These are phyloP conservation scores for Philereme vetulata DNA, from an alignment of 2,888 invertebrate species.

Conservation along the genomic window DNA sequence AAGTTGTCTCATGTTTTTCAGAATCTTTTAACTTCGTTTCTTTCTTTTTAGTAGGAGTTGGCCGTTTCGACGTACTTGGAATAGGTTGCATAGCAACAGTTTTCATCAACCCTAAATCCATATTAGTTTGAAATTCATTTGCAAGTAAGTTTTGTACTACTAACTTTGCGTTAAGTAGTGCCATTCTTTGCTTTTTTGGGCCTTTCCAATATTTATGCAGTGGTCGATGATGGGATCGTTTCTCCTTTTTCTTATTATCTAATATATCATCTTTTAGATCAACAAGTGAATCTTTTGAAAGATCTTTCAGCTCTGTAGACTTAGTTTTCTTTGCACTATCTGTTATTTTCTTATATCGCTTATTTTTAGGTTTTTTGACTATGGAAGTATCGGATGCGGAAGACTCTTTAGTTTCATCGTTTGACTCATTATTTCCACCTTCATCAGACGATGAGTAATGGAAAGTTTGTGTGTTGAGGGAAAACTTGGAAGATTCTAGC, in stretches of 20 bases:
- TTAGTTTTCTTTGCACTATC: conserved; percentile 66
- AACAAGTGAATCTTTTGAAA: conserved; percentile 74
- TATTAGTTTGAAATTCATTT: conserved; percentile 91
- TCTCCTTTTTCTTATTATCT: conserved; percentile 66
- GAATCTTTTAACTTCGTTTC: conserved; percentile 68
- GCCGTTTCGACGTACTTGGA: conserved; percentile 80
- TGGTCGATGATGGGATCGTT: conserved; percentile 21
- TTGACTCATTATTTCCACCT: conserved; percentile 70
- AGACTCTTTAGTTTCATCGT: conserved; percentile 75
- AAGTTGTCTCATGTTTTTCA: conserved; percentile 74
- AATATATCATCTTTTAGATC: conserved; percentile 72
- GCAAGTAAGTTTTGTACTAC: conserved; percentile 95
- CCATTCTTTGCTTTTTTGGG: conserved; percentile 93
- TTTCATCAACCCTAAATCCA: conserved; percentile 84
- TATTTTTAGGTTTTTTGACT: conserved; percentile 68
- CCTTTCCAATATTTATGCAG: conserved; percentile 89
- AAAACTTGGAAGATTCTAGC: conserved; percentile 72
- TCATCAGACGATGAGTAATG: conserved; percentile 75
- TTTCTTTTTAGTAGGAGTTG: conserved; percentile 66
- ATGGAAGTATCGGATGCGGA: conserved; percentile 69
- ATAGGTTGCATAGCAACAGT: conserved; percentile 73
- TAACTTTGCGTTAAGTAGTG: conserved; percentile 94
- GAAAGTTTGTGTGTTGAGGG: conserved; percentile 64
- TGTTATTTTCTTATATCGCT: conserved; percentile 72
- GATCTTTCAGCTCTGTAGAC: conserved; percentile 74